These are phyloP conservation scores for Sussaba pulchella DNA, from an alignment of 2,888 invertebrate genomes.

Conservation along the genomic window DNA sequence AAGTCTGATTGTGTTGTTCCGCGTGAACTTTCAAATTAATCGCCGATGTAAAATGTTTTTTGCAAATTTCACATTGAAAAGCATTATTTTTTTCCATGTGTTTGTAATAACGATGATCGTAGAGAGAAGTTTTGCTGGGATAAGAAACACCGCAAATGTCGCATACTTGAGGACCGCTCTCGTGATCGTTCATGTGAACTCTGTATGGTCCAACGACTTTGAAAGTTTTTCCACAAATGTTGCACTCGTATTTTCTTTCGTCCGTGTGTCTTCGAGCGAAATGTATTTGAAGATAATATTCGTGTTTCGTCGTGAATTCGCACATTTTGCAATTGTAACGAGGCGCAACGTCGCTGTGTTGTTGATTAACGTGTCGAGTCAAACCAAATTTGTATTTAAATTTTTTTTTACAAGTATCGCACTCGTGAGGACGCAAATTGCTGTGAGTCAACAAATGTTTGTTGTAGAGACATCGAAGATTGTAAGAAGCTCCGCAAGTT, in stretches of 20 bases:
- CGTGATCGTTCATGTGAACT: constrained; percentile 66
- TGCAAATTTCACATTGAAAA: constrained; percentile 65
- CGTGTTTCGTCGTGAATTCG: constrained; percentile 64
- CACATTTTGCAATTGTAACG: constrained; percentile 65
- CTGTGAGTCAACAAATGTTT: constrained; percentile 65
- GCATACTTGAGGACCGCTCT: constrained; percentile 67
- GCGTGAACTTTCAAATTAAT: constrained; percentile 62
- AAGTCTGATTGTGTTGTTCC: constrained; percentile 67
- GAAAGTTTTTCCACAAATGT: constrained; percentile 66
- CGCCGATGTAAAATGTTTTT: constrained; percentile 57
- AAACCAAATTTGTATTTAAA: constrained; percentile 68
- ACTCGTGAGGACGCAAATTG: constrained; percentile 64
- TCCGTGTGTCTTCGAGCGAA: constrained; percentile 65
- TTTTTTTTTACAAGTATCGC: constrained; percentile 68
- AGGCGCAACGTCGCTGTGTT: constrained; percentile 67
- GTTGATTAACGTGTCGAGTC: constrained; percentile 64
- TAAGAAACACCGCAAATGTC: constrained; percentile 69
- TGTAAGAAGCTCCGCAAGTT: constrained; percentile 51
- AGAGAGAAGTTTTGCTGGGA: constrained; percentile 68
- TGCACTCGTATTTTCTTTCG: constrained; percentile 67
- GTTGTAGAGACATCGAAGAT: constrained; percentile 58
- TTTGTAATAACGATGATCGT: constrained; percentile 67
- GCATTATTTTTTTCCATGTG: constrained; percentile 65
- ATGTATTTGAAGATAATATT: constrained; percentile 61
- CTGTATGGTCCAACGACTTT: constrained; percentile 64